Conservation (phyloP, 1,140 invertebrate species). For the Drosophila micromelanica region DNA sequence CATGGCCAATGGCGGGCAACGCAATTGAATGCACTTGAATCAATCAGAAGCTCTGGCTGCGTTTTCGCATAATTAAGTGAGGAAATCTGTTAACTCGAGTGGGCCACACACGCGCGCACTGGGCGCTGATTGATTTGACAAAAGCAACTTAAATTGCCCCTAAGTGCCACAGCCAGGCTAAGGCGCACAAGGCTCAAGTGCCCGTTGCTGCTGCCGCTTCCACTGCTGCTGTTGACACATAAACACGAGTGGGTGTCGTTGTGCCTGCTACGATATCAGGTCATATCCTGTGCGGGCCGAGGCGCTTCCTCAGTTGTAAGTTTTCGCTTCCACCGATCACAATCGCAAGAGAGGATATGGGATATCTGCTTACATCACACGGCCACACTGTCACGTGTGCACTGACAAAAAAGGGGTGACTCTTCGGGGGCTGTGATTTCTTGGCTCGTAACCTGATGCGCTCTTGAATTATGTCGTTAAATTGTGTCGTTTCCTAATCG, state of each 20-base stretch:
- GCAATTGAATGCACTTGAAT: conserved; percentile 52
- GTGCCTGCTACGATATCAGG: conserved; percentile 15
- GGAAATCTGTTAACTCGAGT: conserved; percentile 67
- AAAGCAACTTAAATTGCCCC: conserved; percentile 64
- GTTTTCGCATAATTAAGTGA: conserved; percentile 72
- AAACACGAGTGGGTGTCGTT: conserved; percentile 62
- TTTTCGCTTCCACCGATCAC: conserved; percentile 78
- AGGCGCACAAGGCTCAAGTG: conserved; percentile 67
- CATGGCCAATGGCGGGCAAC: background rate
- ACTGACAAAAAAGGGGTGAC: conserved; percentile 62
- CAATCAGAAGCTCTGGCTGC: conserved; percentile 46
- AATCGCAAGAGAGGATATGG: conserved; percentile 76
- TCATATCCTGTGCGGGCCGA: conserved; percentile 66
- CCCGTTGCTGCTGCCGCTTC: conserved; percentile 8
- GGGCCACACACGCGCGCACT: conserved; percentile 56
- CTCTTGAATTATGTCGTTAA: conserved; percentile 83
- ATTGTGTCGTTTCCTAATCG: conserved; percentile 82
- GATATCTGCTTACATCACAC: conserved; percentile 73
- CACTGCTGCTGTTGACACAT: conserved; percentile 60
- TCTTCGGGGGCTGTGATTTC: conserved; percentile 28
- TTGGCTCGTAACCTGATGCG: conserved; percentile 69
- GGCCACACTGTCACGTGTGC: conserved; percentile 43
- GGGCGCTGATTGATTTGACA: conserved; percentile 60
- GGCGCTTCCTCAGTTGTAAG: conserved; percentile 80
- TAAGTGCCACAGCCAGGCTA: conserved; percentile 62